phyloP scores from a whole-genome alignment of 2,797 vertebrate species.

The Passerculus sandwichensis region DNA sequence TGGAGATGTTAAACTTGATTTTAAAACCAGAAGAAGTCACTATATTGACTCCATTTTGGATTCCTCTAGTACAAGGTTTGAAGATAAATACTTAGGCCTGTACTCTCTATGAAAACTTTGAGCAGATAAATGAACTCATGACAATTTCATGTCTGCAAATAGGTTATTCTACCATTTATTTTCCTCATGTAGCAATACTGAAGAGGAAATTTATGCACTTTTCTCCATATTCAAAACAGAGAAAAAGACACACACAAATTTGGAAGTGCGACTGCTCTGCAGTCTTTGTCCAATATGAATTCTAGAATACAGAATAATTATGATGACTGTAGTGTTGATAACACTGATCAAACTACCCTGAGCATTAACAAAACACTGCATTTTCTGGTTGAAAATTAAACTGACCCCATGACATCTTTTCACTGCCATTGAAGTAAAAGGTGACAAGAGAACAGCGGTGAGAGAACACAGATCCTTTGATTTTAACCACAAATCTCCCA shows the following conservation, averaged over 20 bases:
- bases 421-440: background rate
- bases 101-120: background rate
- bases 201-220: background rate
- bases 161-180: background rate
- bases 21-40: background rate
- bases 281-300: background rate
- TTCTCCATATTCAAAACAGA: background rate
- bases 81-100: background rate
- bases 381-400: background rate
- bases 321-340: background rate
- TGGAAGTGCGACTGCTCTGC: background rate
- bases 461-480: constrained; percentile 25
- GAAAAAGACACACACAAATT: background rate
- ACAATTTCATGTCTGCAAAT: background rate
- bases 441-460: background rate
- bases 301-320: background rate
- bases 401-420: background rate
- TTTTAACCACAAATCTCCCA: constrained; percentile 18
- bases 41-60: background rate
- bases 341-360: background rate
- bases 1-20: background rate
- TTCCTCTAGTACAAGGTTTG: background rate
- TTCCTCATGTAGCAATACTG: background rate
- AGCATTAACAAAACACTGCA: background rate
- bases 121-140: background rate